Conservation (phyloP, 2,113 vertebrate species). For the Cynoglossus semilaevis region DNA sequence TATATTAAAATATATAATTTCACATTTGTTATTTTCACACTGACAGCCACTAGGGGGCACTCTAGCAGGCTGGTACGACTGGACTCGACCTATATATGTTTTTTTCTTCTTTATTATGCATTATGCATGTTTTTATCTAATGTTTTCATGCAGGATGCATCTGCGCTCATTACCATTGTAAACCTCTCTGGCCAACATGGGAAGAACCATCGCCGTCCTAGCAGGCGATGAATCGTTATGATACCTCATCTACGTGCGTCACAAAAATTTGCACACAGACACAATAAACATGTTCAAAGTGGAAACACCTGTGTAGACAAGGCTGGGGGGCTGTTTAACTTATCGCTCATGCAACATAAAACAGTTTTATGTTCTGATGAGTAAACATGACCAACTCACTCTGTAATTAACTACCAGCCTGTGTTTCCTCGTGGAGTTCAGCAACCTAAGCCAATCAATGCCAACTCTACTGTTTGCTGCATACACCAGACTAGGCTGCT, state of each 20-base stretch:
- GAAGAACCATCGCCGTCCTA: conserved; percentile 30
- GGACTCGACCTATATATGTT: no score
- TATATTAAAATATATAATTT: no score
- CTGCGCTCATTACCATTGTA: conserved; percentile 56
- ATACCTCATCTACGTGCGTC: conserved; percentile 15
- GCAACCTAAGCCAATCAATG: conserved; percentile 51
- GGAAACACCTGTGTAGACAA: conserved; percentile 51
- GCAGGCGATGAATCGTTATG: conserved; percentile 52
- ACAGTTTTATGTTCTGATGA: conserved; percentile 41
- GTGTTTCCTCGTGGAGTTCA: conserved; percentile 29
- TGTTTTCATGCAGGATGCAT: conserved; percentile 57
- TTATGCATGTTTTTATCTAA: no score
- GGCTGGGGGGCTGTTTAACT: no score
- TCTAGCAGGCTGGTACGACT: no score
- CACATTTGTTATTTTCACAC: no score
- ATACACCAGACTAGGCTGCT: conserved; percentile 28
- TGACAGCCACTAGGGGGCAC: no score
- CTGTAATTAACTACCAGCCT: conserved; percentile 20
- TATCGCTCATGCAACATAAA: not conserved
- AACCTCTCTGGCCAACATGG: conserved; percentile 41
- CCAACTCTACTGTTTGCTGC: conserved; percentile 53
- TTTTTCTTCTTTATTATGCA: no score
- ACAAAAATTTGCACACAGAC: conserved; percentile 31
- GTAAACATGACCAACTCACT: conserved; percentile 30
- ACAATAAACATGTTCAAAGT: conserved; percentile 37